A percentile compares a stretch with the other conserved stretches of the same genome.
phyloP scores from a whole-genome alignment of 2,113 vertebrate species.

The Bubalus kerabau region DNA sequence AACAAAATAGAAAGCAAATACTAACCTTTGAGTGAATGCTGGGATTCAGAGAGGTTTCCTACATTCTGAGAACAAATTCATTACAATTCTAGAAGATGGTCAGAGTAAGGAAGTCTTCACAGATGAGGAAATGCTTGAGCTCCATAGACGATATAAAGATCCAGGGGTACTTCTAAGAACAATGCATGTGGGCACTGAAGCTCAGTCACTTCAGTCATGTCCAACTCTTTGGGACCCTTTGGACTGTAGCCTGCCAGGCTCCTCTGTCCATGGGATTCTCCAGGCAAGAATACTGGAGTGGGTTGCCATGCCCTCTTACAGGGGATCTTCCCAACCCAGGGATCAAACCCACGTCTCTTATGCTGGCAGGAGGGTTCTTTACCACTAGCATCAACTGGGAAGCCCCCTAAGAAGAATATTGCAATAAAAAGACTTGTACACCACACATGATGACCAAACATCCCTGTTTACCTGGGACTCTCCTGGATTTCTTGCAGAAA shows the following conservation, averaged over 20 bases:
- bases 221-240: neutral
- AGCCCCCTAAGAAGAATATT: neutral
- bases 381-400: neutral
- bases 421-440: rapidly evolving
- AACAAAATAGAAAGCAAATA: neutral
- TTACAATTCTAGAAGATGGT: neutral
- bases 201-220: neutral
- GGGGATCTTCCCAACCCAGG: neutral
- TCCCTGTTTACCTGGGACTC: rapidly evolving
- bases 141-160: neutral
- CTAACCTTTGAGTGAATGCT: neutral
- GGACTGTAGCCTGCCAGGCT: neutral
- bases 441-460: rapidly evolving
- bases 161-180: neutral
- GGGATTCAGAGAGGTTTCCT: neutral
- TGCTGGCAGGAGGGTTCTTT: rapidly evolving
- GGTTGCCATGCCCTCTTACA: neutral
- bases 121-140: neutral
- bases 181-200: neutral
- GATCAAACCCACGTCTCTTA: neutral
- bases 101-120: neutral
- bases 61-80: neutral
- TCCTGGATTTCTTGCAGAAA: neutral
- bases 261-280: neutral
- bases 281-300: neutral